phyloP scores from a whole-genome alignment of 2,113 vertebrate species.

The Bubo bubo region DNA sequence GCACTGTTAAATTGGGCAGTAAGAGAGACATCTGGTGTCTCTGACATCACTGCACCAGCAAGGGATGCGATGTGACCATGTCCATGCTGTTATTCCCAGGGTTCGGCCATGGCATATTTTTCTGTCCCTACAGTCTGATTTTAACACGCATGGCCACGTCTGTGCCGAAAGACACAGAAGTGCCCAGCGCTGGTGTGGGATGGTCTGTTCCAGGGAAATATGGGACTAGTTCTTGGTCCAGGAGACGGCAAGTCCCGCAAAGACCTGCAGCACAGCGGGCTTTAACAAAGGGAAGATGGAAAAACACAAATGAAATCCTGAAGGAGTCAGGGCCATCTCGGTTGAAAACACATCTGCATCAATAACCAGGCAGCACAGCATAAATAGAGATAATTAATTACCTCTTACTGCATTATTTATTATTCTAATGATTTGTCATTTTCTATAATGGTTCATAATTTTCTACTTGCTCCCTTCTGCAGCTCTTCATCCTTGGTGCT shows the following conservation, averaged over 20 bases:
- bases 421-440: background rate
- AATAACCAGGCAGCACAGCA: background rate
- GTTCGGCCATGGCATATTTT: rapidly evolving
- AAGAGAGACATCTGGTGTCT: constrained; percentile 28
- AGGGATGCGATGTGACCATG: background rate
- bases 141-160: rapidly evolving
- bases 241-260: rapidly evolving
- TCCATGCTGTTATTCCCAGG: rapidly evolving
- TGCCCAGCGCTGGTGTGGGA: background rate
- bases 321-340: background rate
- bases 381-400: background rate
- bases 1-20: background rate
- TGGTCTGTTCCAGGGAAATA: background rate
- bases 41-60: background rate
- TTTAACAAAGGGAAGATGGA: background rate
- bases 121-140: background rate
- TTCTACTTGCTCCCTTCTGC: background rate
- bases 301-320: background rate
- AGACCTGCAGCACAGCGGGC: rapidly evolving
- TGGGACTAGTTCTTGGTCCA: rapidly evolving
- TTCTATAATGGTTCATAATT: background rate
- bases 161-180: rapidly evolving
- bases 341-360: background rate
- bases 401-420: constrained; percentile 14
- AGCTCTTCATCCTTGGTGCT: background rate